Percentiles rank a stretch among this genome's conserved stretches.
These are phyloP conservation scores for Capitulum mitella DNA, from an alignment of 2,888 invertebrate genomes.

Conservation along the genomic window DNA sequence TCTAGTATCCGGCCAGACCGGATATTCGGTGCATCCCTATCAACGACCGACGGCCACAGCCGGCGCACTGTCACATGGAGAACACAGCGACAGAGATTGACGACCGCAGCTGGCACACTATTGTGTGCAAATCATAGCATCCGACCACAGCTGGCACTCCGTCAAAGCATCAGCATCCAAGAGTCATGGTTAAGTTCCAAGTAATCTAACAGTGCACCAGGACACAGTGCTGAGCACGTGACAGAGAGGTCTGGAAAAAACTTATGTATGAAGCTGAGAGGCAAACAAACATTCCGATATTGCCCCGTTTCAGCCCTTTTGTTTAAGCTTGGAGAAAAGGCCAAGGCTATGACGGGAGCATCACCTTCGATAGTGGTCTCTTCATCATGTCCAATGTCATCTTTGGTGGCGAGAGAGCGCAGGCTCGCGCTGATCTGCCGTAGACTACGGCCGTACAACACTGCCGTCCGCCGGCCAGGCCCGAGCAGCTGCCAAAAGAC, in stretches of 20 bases:
- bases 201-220: too few relatives aligned
- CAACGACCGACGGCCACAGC: too few relatives aligned
- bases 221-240: background rate
- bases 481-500: background rate
- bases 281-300: background rate
- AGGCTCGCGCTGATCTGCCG: constrained; percentile 2
- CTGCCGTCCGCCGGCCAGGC: background rate
- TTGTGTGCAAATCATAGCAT: too few relatives aligned
- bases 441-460: background rate
- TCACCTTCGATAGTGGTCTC: background rate
- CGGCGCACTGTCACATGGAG: too few relatives aligned
- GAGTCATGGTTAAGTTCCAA: background rate
- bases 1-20: too few relatives aligned
- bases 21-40: too few relatives aligned
- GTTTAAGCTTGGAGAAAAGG: too few relatives aligned
- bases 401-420: background rate
- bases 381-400: background rate
- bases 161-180: background rate
- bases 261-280: background rate
- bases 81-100: too few relatives aligned
- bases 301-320: background rate
- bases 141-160: too few relatives aligned
- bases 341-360: background rate
- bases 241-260: background rate
- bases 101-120: too few relatives aligned